Conservation (phyloP, 2,888 invertebrate genomes). For the Hydroisotoma schaefferi region DNA sequence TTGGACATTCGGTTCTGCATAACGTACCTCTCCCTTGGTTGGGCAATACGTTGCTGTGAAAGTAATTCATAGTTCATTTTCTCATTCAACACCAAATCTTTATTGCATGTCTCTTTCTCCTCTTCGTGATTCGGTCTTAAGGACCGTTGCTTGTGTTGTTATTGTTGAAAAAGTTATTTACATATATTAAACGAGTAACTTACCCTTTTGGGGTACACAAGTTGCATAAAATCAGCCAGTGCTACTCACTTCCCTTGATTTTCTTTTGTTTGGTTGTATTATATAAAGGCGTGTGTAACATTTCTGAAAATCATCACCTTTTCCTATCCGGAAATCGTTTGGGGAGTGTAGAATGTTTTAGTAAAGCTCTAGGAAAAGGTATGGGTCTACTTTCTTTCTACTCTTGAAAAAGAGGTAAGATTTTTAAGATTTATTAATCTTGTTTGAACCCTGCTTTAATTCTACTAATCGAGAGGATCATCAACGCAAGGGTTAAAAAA, state of each 20-base stretch:
- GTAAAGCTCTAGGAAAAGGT: no score
- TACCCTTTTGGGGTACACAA: neutral
- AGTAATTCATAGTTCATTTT: constrained; percentile 26
- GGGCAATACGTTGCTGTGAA: constrained; percentile 5
- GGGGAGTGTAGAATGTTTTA: neutral
- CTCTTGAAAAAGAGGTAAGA: neutral
- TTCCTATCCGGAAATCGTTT: neutral
- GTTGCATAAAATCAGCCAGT: no score
- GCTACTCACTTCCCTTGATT: constrained; percentile 7
- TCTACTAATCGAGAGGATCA: neutral
- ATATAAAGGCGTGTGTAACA: no score
- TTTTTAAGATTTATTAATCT: neutral
- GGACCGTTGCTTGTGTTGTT: neutral
- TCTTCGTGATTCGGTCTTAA: no score
- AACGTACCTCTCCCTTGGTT: no score
- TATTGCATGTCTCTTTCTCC: constrained; percentile 21
- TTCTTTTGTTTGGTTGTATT: neutral
- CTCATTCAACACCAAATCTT: constrained; percentile 26
- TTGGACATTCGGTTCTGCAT: no score
- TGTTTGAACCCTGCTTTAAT: no score
- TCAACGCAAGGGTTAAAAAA: no score
- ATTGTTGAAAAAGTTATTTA: constrained; percentile 34
- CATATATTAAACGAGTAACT: constrained; percentile 20
- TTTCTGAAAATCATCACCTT: constrained; percentile 13
- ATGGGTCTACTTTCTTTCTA: no score